Conservation (phyloP, 1,140 invertebrate genomes). For the Drosophila simulans region DNA sequence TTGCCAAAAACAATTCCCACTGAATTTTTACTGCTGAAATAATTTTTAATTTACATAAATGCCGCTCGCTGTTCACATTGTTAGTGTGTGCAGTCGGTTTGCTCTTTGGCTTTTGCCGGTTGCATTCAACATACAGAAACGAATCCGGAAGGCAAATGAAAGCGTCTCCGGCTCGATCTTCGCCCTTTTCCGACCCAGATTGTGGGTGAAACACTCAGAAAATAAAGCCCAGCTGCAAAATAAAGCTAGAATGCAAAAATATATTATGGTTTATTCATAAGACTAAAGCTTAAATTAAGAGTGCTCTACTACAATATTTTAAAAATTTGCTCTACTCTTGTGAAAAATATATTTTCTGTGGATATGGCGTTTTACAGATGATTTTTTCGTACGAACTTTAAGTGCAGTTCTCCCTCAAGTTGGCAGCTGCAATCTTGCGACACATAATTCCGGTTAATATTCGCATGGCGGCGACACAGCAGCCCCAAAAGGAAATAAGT, state of each 20-base stretch:
- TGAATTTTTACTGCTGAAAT: constrained; percentile 77
- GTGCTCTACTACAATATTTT: no score
- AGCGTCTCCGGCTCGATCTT: constrained; percentile 22
- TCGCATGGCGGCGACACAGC: constrained; percentile 13
- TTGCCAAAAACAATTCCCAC: constrained; percentile 79
- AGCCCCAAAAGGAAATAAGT: constrained; percentile 22
- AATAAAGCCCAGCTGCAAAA: background rate
- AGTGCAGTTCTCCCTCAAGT: constrained; percentile 6
- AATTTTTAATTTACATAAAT: constrained; percentile 83
- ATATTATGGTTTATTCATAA: no score
- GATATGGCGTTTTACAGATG: no score
- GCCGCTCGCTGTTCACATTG: constrained; percentile 49
- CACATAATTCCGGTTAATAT: constrained; percentile 54
- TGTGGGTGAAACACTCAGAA: constrained; percentile 25
- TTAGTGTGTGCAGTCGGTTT: constrained; percentile 33
- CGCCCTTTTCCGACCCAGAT: background rate
- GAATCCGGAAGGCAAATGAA: constrained; percentile 44
- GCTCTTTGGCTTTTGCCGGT: constrained; percentile 14
- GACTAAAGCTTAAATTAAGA: no score
- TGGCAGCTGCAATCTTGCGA: constrained; percentile 50
- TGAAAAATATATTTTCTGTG: no score
- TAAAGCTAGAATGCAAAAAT: no score
- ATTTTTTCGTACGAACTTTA: background rate
- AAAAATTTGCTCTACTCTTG: no score
- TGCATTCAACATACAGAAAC: constrained; percentile 22